These are phyloP conservation scores for Ligdia adustata DNA, from an alignment of 2,888 invertebrate species.

Conservation along the genomic window DNA sequence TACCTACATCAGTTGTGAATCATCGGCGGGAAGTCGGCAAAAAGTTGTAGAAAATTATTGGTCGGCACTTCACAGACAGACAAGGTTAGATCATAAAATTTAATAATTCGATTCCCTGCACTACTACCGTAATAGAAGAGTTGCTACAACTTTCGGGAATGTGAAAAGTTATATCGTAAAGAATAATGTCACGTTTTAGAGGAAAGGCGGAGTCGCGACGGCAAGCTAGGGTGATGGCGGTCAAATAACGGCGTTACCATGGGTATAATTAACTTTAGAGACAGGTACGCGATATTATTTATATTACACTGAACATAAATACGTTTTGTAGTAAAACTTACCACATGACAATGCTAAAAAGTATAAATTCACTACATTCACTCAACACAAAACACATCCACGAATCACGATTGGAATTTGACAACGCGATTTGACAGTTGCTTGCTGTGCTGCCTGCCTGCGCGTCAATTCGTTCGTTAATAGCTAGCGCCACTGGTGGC, in stretches of 20 bases:
- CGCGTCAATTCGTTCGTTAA: not conserved
- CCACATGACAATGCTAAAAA: conserved; percentile 72
- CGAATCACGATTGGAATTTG: conserved; percentile 54
- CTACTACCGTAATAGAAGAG: conserved; percentile 7
- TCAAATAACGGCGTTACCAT: conserved; percentile 70
- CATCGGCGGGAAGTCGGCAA: conserved; percentile 56
- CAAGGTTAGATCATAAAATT: conserved; percentile 48
- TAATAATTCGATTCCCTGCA: conserved; percentile 29
- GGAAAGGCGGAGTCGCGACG: conserved; percentile 67
- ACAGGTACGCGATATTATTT: not conserved
- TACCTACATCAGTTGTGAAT: conserved; percentile 46
- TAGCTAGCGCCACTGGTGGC: not conserved
- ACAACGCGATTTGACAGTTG: conserved; percentile 43
- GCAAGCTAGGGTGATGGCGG: conserved; percentile 80
- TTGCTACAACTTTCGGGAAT: conserved; percentile 16
- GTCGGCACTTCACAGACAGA: conserved; percentile 41
- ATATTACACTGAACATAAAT: conserved; percentile 6
- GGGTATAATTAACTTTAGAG: conserved; percentile 1
- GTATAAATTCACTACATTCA: conserved; percentile 66
- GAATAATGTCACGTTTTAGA: conserved; percentile 47
- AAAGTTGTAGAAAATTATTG: conserved; percentile 41
- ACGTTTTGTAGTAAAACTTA: conserved; percentile 53
- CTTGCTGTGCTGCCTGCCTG: conserved; percentile 54
- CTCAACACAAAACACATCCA: conserved; percentile 75
- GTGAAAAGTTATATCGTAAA: conserved; percentile 16